Base-by-base conservation (phyloP, 2,797 vertebrate genomes). In the Sebastes goodei region DNA sequence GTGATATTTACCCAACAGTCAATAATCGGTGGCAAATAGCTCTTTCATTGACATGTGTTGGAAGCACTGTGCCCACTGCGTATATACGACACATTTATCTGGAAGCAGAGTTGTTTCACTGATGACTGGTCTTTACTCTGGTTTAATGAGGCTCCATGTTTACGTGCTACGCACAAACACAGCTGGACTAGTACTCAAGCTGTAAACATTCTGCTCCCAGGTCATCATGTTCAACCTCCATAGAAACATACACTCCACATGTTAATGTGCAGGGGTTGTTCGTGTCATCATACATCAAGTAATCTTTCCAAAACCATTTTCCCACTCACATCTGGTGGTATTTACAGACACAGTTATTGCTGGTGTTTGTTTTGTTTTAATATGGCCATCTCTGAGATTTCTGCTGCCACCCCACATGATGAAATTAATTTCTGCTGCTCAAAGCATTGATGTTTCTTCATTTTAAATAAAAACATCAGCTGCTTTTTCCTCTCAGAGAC, bases 1-100 rank as follows among this genome's bases (percentile, higher is more conserved):
- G 27, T 84, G n/a, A 68, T 89, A 85, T 94, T 92, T 88, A 87
- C 90, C 64, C 72, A 83, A 17, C 74, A 61, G 81, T 90, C 89
- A 82, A 91, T 92, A 87, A 52, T 32, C 25, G 65, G 33, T 64
- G 57, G 83, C 55, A 78, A 81, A 81, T 80, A 78, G 71, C 81
- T 55, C 10, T 60, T 73, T 76, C 33, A 74, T 49, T 69, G 76
- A 84, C 69, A 73, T n/a, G 49, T 46, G 65, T n/a, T 66, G 56
- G 17, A 7, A 59, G 55, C n/a, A 12, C n/a, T 27, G 15, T 33
- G 60, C 12, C n/a, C 60, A 7, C 33, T 49, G 57, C 17, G 23
- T 49, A 29, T 9, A 6, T 17, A 11, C 2, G 12, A 33, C 56
- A 52, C 25, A 64, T 71, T 59, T 30, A 74, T 65, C 23, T 63